Percentiles rank a stretch among this genome's conserved stretches.
Evolutionary conservation across 1,140 invertebrate species (phyloP).

Genomic region (Armadillidium nasatum): DNA sequence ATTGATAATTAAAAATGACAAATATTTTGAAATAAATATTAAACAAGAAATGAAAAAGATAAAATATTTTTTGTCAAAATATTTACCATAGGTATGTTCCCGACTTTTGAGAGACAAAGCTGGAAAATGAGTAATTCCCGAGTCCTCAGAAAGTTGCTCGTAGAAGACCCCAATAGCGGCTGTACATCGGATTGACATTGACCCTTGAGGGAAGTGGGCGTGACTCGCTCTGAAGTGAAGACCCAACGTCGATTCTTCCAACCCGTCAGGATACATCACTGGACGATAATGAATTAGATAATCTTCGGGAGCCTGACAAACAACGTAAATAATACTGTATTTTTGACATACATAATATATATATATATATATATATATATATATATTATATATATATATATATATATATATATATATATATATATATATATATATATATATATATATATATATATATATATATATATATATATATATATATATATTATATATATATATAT

Average conservation of each 20-base stretch:
- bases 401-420: not conserved
- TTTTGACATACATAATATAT: not conserved
- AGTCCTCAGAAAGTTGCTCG: constrained; percentile 33
- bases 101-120: constrained; percentile 39
- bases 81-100: constrained; percentile 39
- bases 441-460: not conserved
- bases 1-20: too few species aligned
- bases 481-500: not conserved
- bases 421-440: not conserved
- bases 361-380: not conserved
- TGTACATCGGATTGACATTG: constrained; percentile 43
- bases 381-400: not conserved
- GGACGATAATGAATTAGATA: constrained; percentile 37
- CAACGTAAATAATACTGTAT: not conserved
- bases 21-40: too few species aligned
- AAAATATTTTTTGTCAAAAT: too few species aligned
- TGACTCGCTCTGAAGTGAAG: constrained; percentile 41
- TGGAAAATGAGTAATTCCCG: constrained; percentile 27
- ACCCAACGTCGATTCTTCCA: constrained; percentile 40
- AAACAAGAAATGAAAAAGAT: too few species aligned
- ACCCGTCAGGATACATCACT: constrained; percentile 32
- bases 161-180: constrained; percentile 43
- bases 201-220: constrained; percentile 38
- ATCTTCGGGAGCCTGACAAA: not conserved
- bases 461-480: constrained; percentile 15